Percentiles rank a stretch among this genome's conserved stretches.
phyloP scores from a whole-genome alignment of 2,113 vertebrate species.

The Noctilio leporinus region DNA sequence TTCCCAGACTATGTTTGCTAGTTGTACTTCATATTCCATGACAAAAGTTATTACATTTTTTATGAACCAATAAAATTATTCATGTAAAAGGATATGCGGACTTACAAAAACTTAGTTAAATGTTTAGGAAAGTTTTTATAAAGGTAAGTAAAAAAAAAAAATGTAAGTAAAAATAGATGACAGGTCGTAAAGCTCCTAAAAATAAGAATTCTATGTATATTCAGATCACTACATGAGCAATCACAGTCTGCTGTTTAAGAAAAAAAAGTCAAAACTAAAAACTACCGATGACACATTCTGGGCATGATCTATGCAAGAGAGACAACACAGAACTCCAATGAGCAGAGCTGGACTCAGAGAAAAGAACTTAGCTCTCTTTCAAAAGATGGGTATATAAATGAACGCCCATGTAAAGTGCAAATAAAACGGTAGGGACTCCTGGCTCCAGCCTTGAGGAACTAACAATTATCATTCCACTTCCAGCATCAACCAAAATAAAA shows the following conservation, averaged over 20 bases:
- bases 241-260: neutral
- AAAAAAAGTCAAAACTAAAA: constrained; percentile 7
- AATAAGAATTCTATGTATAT: neutral
- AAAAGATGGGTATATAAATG: neutral
- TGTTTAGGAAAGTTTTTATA: neutral
- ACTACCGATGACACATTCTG: neutral
- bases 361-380: neutral
- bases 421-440: neutral
- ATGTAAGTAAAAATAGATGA: neutral
- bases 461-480: neutral
- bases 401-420: neutral
- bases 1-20: neutral
- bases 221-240: neutral
- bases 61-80: neutral
- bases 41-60: neutral
- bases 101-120: neutral
- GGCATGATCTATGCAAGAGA: neutral
- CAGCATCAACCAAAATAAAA: neutral
- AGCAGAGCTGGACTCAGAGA: neutral
- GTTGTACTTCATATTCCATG: neutral
- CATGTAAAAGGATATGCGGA: neutral
- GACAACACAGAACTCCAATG: neutral
- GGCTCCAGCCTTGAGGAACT: neutral
- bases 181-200: neutral
- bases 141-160: neutral